Percentiles rank a stretch among this genome's conserved stretches.
Conservation (phyloP, 2,797 vertebrate species). For the Lithobates sylvaticus region DNA sequence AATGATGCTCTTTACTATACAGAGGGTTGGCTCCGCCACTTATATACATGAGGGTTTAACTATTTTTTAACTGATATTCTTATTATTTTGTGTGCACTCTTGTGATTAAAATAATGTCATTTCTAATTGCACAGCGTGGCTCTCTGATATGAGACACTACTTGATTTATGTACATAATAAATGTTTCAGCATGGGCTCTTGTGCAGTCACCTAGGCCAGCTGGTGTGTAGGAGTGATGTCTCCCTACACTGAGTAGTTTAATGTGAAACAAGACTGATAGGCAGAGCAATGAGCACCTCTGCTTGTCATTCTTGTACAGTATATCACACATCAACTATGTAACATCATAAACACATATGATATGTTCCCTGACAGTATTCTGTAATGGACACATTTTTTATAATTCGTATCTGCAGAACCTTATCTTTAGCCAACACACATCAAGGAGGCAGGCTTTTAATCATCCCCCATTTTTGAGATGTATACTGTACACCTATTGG, state of each 20-base stretch:
- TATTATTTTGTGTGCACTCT: background rate
- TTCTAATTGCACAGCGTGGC: background rate
- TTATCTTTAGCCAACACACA: no score
- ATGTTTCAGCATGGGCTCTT: slow-evolving; percentile 4
- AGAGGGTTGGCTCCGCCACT: no score
- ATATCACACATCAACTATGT: background rate
- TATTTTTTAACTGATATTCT: no score
- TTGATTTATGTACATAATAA: background rate
- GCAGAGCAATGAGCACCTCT: background rate
- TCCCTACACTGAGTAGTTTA: slow-evolving; percentile 22
- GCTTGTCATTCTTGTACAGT: background rate
- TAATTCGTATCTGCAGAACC: no score
- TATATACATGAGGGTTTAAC: no score
- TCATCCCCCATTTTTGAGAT: no score
- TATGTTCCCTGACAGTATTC: background rate
- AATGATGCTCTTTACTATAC: no score
- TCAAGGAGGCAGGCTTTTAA: no score
- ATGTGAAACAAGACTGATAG: slow-evolving; percentile 29
- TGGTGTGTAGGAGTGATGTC: slow-evolving; percentile 41
- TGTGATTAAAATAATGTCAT: background rate
- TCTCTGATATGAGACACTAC: background rate
- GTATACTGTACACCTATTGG: no score
- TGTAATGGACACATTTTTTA: background rate
- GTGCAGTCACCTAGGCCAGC: slow-evolving; percentile 12
- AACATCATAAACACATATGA: background rate